phyloP scores from a whole-genome alignment of 2,888 invertebrate species.

The Epistrophella euchroma region DNA sequence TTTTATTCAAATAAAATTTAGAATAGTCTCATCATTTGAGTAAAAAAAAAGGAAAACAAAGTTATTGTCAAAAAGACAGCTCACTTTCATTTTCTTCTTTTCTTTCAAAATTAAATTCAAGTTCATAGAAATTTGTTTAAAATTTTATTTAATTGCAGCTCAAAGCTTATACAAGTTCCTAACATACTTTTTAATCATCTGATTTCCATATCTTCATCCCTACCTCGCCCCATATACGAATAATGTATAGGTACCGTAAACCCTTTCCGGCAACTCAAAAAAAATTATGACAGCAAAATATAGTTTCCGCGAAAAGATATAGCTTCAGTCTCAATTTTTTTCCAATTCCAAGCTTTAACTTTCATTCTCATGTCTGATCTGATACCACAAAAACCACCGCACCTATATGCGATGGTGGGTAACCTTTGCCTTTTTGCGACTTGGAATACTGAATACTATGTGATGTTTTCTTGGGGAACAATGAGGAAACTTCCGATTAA shows the following conservation, averaged over 20 bases:
- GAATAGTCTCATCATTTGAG: constrained; percentile 1
- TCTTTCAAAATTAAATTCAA: neutral
- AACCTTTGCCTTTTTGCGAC: constrained; percentile 52
- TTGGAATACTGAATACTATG: neutral
- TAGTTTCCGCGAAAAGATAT: constrained; percentile 20
- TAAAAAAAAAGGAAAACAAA: neutral
- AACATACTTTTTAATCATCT: neutral
- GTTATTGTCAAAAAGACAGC: neutral
- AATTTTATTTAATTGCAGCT: constrained; percentile 3
- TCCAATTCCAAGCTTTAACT: constrained; percentile 42
- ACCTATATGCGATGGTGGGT: neutral
- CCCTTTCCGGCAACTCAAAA: constrained; percentile 1
- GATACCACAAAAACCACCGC: neutral
- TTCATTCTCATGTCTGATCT: constrained; percentile 60
- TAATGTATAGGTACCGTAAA: neutral
- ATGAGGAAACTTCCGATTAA: constrained; percentile 72
- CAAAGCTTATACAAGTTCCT: neutral
- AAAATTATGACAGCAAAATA: constrained; percentile 25
- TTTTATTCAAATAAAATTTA: neutral
- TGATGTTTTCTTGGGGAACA: constrained; percentile 43
- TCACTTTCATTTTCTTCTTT: constrained; percentile 14
- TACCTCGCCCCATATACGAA: neutral
- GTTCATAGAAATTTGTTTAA: constrained; percentile 13
- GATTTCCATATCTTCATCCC: neutral
- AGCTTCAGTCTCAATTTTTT: neutral